A percentile compares a stretch with the other conserved stretches of the same genome.
Evolutionary conservation across 2,888 invertebrate species (phyloP).

Genomic region (Drosophila sordidula): DNA sequence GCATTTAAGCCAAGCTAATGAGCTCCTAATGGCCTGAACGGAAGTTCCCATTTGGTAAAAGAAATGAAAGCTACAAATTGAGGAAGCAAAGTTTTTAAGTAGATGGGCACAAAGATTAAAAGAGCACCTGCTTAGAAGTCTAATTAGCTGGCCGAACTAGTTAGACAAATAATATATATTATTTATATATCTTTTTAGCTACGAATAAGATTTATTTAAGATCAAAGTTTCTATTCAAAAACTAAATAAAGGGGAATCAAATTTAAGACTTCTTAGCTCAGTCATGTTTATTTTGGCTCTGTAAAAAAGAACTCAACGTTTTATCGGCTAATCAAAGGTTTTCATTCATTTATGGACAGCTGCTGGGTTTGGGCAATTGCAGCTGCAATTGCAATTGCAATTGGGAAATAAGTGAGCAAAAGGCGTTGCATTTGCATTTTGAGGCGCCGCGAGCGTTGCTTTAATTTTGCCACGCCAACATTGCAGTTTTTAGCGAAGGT

Average conservation of each 20-base stretch:
- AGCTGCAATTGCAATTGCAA: conserved; percentile 19
- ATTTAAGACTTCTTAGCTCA: background rate
- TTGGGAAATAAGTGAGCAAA: conserved; percentile 22
- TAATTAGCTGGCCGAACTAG: conserved; percentile 41
- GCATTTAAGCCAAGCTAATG: conserved; percentile 64
- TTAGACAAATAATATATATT: background rate
- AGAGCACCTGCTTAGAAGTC: conserved; percentile 31
- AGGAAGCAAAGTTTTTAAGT: conserved; percentile 50
- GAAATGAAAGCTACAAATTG: conserved; percentile 62
- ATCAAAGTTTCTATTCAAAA: background rate
- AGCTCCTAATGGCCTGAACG: conserved; percentile 54
- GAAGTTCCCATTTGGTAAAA: conserved; percentile 59
- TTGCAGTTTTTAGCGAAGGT: conserved; percentile 29
- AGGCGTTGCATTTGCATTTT: conserved; percentile 56
- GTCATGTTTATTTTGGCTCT: background rate
- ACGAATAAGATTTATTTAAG: background rate
- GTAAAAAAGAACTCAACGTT: conserved; percentile 21
- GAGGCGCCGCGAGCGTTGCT: conserved; percentile 50
- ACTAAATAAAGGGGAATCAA: background rate
- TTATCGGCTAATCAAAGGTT: conserved; percentile 43
- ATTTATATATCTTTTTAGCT: too few relatives aligned
- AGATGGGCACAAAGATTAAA: conserved; percentile 47
- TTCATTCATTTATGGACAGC: conserved; percentile 20
- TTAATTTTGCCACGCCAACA: conserved; percentile 53
- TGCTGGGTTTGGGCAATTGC: conserved; percentile 9